Conservation (phyloP, 2,797 vertebrate species). For the Acridotheres tristis region DNA sequence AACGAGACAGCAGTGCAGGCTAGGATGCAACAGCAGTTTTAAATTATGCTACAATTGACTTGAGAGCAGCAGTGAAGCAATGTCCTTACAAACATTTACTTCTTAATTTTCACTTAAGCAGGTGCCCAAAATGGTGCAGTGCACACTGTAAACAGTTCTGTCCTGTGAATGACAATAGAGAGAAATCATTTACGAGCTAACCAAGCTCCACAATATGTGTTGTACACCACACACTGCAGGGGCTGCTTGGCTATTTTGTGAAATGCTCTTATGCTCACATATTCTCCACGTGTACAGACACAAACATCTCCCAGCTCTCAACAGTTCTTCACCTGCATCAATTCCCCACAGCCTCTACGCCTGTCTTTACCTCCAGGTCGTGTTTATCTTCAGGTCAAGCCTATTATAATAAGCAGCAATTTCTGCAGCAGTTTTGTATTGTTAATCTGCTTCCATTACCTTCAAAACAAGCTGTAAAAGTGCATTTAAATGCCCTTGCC, state of each 20-base stretch:
- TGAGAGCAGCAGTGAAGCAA: neutral
- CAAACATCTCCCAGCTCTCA: neutral
- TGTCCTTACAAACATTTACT: neutral
- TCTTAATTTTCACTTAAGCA: neutral
- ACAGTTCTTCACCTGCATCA: neutral
- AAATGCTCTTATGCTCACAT: neutral
- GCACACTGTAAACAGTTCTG: neutral
- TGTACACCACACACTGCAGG: neutral
- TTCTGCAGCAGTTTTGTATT: neutral
- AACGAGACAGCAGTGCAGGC: neutral
- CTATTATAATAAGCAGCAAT: neutral
- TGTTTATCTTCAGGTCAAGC: neutral
- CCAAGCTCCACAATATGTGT: neutral
- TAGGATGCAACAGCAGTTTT: neutral
- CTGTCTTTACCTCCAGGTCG: neutral
- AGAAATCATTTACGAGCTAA: neutral
- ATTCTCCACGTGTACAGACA: neutral
- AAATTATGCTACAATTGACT: neutral
- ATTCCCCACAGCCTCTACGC: neutral
- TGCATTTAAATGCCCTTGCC: neutral
- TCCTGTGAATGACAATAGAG: neutral
- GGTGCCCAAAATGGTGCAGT: neutral
- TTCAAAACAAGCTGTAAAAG: neutral
- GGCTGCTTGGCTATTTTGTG: neutral
- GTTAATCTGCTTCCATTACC: neutral